These are phyloP conservation scores for Crocuta crocuta DNA, from an alignment of 2,113 vertebrate species.

Conservation along the genomic window DNA sequence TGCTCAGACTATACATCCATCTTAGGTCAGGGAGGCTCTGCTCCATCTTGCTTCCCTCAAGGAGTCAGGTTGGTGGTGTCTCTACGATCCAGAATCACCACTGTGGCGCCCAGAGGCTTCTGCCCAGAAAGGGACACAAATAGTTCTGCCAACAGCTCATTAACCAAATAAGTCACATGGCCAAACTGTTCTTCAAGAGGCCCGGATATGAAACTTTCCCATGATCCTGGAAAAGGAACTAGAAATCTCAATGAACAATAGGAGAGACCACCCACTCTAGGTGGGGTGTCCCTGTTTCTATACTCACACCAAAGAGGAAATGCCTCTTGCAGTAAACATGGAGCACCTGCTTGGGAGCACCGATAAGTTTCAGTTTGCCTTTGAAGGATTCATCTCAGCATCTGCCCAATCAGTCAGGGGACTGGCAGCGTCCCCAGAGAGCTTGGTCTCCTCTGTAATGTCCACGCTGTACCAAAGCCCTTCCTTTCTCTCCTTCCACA, in stretches of 20 bases:
- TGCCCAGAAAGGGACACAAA: neutral
- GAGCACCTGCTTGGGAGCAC: neutral
- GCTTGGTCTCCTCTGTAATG: too few species aligned
- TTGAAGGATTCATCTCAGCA: neutral
- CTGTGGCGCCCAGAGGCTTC: neutral
- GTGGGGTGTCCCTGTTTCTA: neutral
- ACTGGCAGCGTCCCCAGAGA: neutral
- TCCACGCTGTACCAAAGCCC: neutral
- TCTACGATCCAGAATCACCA: neutral
- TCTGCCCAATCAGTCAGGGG: neutral
- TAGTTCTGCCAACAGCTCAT: neutral
- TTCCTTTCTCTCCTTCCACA: neutral
- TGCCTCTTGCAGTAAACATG: neutral
- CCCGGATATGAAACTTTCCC: neutral
- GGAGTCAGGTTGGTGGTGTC: neutral
- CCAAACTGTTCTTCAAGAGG: neutral
- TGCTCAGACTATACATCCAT: neutral
- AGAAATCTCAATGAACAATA: neutral
- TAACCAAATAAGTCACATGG: neutral
- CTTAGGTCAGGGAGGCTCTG: neutral
- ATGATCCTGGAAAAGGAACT: neutral
- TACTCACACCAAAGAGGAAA: neutral
- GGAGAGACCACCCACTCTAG: neutral
- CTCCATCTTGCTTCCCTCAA: neutral
- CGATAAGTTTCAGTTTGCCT: neutral